Base-by-base conservation (phyloP, 1,140 invertebrate genomes). In the Drosophila dunni region DNA sequence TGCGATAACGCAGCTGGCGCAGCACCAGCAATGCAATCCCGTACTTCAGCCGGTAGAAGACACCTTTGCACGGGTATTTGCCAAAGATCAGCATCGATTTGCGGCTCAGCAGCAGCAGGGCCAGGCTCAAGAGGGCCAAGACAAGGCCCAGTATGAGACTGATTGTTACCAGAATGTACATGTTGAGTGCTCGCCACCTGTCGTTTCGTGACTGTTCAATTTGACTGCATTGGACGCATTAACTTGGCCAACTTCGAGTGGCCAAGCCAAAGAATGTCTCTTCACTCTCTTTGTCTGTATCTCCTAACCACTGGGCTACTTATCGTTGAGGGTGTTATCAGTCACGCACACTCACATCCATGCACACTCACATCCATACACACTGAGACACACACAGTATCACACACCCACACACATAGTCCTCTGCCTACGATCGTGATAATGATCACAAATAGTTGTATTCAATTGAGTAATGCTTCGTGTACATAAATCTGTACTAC, bases 1-100 rank as follows among this genome's bases (percentile, higher is more conserved):
- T 75, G 33, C 76, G 75, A 50, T 84, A 80, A 15, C 91, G 70
- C 10, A 91, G 67, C n/a, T 74, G 72, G 11, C 70, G 72, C n/a
- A 92, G 48, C 8, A 92, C 60, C 15, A 83, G 11, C 34, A 91
- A 15, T 0, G 88, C 88, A 5, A 92, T 66, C 2, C 57, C 60
- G 50, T 90, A 92, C 44, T 92, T 92, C 0, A 91, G 11, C 2
- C 69, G 24, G 44, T 91, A 92, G 17, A 91, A 92, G 7, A 89
- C 33, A 0, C 90, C 86, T 50, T 91, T 92, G 24, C 80, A 34
- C 0, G 91, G 91, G 60, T 92, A 92, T 53, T 90, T 92, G 11
- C 75, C 90, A 40, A 92, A 92, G 13, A 92, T 91, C 0, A 90
- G 40, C 9, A 63, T 67, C 9, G 91, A 80, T 24, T 89, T 85